Percentiles rank a stretch among this genome's conserved stretches.
These are phyloP conservation scores for Nyleta sp. DNA, from an alignment of 2,888 invertebrate genomes.

Conservation along the genomic window DNA sequence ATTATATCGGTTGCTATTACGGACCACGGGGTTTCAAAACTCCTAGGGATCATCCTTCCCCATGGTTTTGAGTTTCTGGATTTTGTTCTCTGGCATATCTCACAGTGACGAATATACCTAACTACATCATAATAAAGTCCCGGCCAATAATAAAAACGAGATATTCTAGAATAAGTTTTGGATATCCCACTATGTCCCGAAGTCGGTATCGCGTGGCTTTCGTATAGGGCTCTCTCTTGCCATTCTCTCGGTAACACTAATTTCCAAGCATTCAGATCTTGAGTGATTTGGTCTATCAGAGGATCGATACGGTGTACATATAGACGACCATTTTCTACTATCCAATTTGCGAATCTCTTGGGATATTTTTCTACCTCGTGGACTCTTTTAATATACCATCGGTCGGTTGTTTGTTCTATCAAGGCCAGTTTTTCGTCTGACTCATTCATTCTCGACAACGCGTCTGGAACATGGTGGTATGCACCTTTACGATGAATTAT, in stretches of 20 bases:
- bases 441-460: too few species aligned
- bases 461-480: neutral
- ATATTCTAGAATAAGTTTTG: constrained; percentile 8
- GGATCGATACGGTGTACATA: neutral
- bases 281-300: neutral
- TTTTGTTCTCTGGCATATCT: neutral
- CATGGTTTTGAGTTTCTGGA: neutral
- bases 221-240: neutral
- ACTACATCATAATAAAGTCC: constrained; percentile 13
- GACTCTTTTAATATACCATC: neutral
- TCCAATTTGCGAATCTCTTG: neutral
- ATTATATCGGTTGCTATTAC: constrained; percentile 1
- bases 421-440: too few species aligned
- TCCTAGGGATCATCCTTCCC: neutral
- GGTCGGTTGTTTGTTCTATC: neutral
- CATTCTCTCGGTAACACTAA: neutral
- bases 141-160: constrained; percentile 6
- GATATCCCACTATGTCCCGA: neutral
- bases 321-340: neutral
- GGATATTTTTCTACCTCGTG: neutral
- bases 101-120: neutral
- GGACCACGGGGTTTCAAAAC: neutral
- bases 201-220: neutral
- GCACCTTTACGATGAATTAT: neutral
- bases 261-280: constrained; percentile 16